These are phyloP conservation scores for Rhynchonycteris naso DNA, from an alignment of 2,797 vertebrate species.

Conservation along the genomic window DNA sequence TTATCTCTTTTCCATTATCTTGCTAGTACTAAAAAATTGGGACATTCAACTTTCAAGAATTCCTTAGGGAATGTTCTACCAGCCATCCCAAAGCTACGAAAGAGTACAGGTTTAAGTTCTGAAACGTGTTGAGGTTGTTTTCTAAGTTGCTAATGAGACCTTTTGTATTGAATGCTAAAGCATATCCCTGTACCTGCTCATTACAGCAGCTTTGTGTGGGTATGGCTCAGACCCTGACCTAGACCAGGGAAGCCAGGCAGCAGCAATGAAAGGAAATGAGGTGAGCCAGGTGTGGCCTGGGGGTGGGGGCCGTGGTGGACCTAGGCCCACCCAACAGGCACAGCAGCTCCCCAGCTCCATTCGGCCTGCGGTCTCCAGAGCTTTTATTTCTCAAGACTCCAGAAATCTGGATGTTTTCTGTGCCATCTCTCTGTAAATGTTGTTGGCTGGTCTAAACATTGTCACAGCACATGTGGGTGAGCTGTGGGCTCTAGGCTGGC, in stretches of 20 bases:
- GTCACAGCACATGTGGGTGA: too few species aligned
- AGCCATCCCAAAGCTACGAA: not conserved
- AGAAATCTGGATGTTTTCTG: not conserved
- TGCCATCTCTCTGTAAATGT: not conserved
- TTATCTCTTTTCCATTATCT: not conserved
- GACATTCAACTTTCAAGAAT: not conserved
- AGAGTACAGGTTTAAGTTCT: not conserved
- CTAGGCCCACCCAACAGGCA: not conserved
- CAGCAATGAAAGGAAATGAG: too few species aligned
- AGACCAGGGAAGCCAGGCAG: not conserved
- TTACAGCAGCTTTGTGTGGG: not conserved
- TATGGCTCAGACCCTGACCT: not conserved
- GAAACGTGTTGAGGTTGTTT: not conserved
- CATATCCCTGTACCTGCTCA: not conserved
- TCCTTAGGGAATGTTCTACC: not conserved
- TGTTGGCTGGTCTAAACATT: not conserved
- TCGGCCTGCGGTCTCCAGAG: not conserved
- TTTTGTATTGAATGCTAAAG: not conserved
- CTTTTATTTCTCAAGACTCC: conserved; percentile 5
- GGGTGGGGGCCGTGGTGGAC: not conserved
- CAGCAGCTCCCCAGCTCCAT: not conserved
- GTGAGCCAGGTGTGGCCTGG: not conserved
- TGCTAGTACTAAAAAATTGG: not conserved
- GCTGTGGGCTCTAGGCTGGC: too few species aligned
- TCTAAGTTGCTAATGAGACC: not conserved